A percentile compares a stretch with the other conserved stretches of the same genome.
These are phyloP conservation scores for Polypedilum vanderplanki DNA, from an alignment of 1,140 invertebrate species.

Conservation along the genomic window DNA sequence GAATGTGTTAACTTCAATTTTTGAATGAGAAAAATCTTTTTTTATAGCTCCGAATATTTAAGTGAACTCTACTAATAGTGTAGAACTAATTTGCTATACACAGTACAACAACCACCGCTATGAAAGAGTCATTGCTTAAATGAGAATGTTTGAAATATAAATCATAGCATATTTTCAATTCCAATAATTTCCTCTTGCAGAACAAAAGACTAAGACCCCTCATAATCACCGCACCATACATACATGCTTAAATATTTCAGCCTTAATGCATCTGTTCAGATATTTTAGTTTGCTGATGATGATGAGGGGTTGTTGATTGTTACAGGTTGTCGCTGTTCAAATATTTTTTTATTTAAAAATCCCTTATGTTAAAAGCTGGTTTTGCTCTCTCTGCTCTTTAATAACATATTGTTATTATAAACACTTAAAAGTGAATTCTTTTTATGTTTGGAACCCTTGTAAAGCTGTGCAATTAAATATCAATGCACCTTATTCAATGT, in stretches of 20 bases:
- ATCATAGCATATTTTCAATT: not conserved
- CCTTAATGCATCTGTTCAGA: constrained; percentile 10
- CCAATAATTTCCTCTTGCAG: constrained; percentile 17
- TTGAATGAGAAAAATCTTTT: no score
- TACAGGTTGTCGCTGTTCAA: not conserved
- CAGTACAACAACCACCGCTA: no score
- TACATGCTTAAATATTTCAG: not conserved
- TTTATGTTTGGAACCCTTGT: no score
- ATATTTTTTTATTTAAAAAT: not conserved
- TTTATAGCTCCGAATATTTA: no score
- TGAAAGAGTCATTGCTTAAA: no score
- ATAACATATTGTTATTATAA: constrained; percentile 2
- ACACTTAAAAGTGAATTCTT: no score
- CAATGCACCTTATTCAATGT: no score
- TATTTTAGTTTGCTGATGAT: not conserved
- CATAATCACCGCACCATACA: no score
- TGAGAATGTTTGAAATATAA: not conserved
- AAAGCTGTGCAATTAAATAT: no score
- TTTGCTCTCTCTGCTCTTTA: not conserved
- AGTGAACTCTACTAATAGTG: no score
- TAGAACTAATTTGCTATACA: no score
- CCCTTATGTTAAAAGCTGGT: not conserved
- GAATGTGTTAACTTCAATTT: no score
- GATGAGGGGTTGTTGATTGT: not conserved
- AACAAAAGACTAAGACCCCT: not conserved